Conservation (phyloP, 2,888 invertebrate genomes). For the Lagria hirta region DNA sequence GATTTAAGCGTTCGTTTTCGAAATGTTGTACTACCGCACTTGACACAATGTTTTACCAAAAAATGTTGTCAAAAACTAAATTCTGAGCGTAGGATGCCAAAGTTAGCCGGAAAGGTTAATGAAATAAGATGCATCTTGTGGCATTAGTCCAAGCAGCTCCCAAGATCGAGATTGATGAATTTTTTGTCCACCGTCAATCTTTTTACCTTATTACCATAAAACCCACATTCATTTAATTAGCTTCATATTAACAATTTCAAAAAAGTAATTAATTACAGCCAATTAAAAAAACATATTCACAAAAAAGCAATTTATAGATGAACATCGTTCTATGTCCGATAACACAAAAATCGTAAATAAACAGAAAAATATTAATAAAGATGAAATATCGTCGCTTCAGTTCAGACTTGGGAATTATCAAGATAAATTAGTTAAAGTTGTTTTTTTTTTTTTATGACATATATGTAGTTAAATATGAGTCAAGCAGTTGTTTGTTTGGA, state of each 20-base stretch:
- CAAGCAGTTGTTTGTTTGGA: conserved; percentile 43
- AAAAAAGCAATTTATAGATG: too few species aligned
- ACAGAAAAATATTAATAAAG: conserved; percentile 22
- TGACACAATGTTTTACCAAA: too few species aligned
- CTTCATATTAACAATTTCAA: conserved; percentile 14
- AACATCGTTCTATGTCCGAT: conserved; percentile 4
- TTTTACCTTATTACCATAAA: too few species aligned
- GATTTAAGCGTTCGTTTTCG: too few species aligned
- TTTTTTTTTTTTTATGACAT: conserved; percentile 34
- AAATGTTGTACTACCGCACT: too few species aligned
- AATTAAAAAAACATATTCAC: conserved; percentile 14
- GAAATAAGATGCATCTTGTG: too few species aligned
- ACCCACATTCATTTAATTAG: conserved; percentile 13
- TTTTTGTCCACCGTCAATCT: too few species aligned
- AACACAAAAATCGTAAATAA: conserved; percentile 14
- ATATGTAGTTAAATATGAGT: conserved; percentile 42
- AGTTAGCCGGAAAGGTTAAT: too few species aligned
- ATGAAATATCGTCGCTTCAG: conserved; percentile 22
- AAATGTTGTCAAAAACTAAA: too few species aligned
- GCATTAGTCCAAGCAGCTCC: too few species aligned
- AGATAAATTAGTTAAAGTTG: conserved; percentile 46
- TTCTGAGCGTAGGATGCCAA: too few species aligned
- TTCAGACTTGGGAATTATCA: conserved; percentile 35
- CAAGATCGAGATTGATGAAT: too few species aligned
- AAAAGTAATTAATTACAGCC: conserved; percentile 18